Conservation (phyloP, 2,797 vertebrate species). For the Salmo trutta region DNA sequence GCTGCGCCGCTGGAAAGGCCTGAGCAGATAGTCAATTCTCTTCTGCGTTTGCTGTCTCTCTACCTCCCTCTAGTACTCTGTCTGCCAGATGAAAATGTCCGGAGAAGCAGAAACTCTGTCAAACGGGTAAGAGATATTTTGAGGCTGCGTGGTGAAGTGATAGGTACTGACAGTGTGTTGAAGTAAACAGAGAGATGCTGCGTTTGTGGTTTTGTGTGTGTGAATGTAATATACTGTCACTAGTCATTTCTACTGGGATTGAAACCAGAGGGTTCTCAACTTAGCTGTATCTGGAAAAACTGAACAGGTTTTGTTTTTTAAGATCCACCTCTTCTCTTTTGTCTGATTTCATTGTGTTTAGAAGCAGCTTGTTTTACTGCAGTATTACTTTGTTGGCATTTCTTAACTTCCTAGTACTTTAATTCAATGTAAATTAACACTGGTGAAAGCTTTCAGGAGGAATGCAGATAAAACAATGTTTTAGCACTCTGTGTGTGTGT, state of each 20-base stretch:
- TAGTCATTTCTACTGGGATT: neutral
- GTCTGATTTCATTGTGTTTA: conserved; percentile 28
- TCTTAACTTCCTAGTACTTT: neutral
- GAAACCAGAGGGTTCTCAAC: neutral
- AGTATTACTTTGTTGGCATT: neutral
- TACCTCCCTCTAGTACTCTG: conserved; percentile 21
- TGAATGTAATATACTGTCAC: neutral
- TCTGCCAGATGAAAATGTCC: conserved; percentile 79
- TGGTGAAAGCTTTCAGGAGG: too few relatives aligned
- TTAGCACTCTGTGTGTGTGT: conserved; percentile 9
- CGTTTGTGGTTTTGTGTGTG: conserved; percentile 5
- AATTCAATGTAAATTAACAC: neutral
- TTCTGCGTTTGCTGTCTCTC: conserved; percentile 24
- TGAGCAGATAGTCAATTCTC: conserved; percentile 41
- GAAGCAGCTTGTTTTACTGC: conserved; percentile 15
- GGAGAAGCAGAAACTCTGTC: conserved; percentile 69
- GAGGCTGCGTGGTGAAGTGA: conserved; percentile 22
- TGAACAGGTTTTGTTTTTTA: conserved; percentile 24
- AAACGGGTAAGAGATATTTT: conserved; percentile 73
- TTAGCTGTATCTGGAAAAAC: conserved; percentile 62
- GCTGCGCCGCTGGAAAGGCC: conserved; percentile 57
- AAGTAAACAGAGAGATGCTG: neutral
- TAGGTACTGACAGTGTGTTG: neutral
- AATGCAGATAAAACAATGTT: conserved; percentile 47
- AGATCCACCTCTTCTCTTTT: conserved; percentile 30